Conservation (phyloP, 2,797 vertebrate species). For the Pitangus sulphuratus region DNA sequence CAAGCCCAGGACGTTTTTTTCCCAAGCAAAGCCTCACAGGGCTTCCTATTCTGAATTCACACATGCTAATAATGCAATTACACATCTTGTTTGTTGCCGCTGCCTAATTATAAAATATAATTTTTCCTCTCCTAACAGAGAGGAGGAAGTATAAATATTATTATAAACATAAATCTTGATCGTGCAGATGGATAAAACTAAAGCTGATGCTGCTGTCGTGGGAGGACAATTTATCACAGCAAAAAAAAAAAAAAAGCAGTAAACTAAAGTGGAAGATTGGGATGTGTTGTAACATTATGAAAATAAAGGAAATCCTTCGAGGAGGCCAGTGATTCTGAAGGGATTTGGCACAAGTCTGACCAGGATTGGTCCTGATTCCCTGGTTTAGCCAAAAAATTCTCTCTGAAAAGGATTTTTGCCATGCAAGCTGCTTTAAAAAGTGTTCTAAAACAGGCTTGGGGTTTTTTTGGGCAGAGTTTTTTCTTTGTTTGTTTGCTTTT, state of each 20-base stretch:
- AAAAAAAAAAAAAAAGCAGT: background rate
- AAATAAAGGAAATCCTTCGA: background rate
- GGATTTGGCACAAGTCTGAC: background rate
- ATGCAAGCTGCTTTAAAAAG: background rate
- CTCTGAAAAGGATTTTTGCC: background rate
- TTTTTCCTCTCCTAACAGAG: conserved; percentile 20
- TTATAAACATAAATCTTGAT: background rate
- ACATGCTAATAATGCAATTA: conserved; percentile 40
- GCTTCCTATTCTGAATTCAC: conserved; percentile 54
- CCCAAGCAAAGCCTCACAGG: conserved; percentile 10
- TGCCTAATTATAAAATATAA: conserved; percentile 35
- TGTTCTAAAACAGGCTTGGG: background rate
- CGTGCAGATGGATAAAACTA: background rate
- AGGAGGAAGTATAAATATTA: conserved; percentile 20
- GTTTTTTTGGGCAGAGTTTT: fast-evolving
- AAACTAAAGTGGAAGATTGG: background rate
- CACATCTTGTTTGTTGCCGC: background rate
- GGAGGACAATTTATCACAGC: background rate
- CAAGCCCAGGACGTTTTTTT: conserved; percentile 26
- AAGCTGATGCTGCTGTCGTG: background rate
- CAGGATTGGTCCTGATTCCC: background rate
- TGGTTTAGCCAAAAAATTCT: background rate
- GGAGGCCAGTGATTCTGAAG: background rate
- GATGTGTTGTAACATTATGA: background rate
- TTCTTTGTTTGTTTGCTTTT: background rate